phyloP scores from a whole-genome alignment of 2,888 invertebrate species.

The Lissocephala sabroskyi region DNA sequence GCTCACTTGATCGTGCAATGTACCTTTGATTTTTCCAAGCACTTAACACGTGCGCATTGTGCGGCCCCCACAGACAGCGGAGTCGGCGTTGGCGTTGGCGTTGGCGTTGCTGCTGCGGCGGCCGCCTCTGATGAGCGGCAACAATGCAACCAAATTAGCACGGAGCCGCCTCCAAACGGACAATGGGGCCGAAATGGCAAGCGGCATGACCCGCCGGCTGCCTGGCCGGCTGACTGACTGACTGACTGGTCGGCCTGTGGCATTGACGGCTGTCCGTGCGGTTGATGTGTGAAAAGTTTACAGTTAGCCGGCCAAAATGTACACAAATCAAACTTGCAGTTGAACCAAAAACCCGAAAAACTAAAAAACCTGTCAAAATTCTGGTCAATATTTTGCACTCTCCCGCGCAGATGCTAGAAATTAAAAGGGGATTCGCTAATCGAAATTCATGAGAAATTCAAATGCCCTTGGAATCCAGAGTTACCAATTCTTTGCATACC shows the following conservation, averaged over 20 bases:
- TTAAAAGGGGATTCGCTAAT: no score
- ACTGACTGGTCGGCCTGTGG: constrained; percentile 59
- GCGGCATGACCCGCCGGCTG: constrained; percentile 3
- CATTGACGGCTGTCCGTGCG: constrained; percentile 28
- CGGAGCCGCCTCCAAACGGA: constrained; percentile 11
- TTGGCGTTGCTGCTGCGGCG: no score
- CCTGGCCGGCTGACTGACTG: constrained; percentile 22
- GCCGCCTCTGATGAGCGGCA: not conserved
- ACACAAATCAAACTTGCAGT: no score
- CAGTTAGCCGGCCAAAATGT: no score
- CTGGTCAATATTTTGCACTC: no score
- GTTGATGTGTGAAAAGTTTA: constrained; percentile 64
- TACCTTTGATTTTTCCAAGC: constrained; percentile 65
- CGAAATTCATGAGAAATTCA: no score
- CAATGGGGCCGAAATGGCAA: not conserved
- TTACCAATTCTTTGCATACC: no score
- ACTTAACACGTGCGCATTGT: constrained; percentile 64
- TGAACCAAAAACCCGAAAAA: no score
- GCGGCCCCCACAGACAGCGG: constrained; percentile 8
- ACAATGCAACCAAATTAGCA: constrained; percentile 3
- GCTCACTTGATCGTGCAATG: constrained; percentile 70
- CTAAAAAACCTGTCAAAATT: no score
- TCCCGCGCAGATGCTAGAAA: no score
- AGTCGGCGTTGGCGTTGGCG: no score
- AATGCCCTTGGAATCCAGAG: no score